Base-by-base conservation (phyloP, 64 coral and sea anemone species). In the Orbicella faveolata region DNA sequence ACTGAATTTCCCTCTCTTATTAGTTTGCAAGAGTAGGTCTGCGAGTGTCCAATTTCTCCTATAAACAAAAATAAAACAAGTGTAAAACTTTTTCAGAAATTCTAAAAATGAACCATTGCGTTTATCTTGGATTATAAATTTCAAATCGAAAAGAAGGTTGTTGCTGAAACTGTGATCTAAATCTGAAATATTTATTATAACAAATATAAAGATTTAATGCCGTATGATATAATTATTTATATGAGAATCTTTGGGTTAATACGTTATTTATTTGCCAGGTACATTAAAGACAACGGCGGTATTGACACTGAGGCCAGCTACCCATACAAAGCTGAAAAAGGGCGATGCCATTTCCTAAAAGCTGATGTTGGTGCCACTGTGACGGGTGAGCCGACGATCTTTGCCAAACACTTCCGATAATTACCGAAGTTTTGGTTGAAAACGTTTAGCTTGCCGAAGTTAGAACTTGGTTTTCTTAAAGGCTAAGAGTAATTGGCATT, bases 231-330 rank as follows among this genome's bases (percentile, higher is more conserved):
- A 63, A 17, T 19, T 63, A 17, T 63, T 5, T 63, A 63, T 63
- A 17, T 2, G 20, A 63, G 0, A 63, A 19, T 63, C 20, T 19
- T 63, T 63, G 20, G 23, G 64, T 23, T 20, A 18, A 11, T 36
- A 76, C 10, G 10, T 21, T 7, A 20, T 77, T 44, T 35, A 76
- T 23, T 78, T 78, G 89, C 93, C 79, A 87, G 62, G 75, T 96
- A 98, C 53, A 98, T 98, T 70, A 90, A 73, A 70, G 96, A 63
- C 23, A 98, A 98, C 53, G 64, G 75, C 41, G 96, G 96, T 9
- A 98, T 98, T 83, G 96, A 98, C 72, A 98, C 96, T 10, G 96
- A 98, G 52, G 55, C 11, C 15, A 59, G 55, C 15, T 59, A 59
- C 9, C 55, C 6, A 16, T 59, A 59, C 2, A 16, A 59, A 16